phyloP scores from a whole-genome alignment of 2,797 vertebrate species.

The Choloepus didactylus region DNA sequence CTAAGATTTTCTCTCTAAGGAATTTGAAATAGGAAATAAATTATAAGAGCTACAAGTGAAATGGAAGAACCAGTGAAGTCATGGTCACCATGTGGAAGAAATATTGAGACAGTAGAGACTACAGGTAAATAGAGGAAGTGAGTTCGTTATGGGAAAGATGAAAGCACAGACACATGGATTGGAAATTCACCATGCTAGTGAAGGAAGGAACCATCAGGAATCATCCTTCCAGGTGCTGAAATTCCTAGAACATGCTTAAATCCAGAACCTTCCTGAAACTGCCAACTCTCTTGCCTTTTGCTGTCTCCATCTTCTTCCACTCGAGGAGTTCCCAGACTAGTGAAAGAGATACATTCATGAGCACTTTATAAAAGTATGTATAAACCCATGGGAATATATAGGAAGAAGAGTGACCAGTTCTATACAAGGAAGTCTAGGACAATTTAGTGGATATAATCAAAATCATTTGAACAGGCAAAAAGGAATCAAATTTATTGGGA shows the following conservation, averaged over 20 bases:
- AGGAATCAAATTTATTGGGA: background rate
- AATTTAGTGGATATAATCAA: background rate
- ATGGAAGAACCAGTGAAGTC: background rate
- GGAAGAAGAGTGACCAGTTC: background rate
- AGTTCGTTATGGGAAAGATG: background rate
- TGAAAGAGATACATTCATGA: background rate
- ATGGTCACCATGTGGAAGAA: background rate
- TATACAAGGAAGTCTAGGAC: background rate
- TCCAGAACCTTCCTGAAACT: background rate
- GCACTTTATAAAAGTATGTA: background rate
- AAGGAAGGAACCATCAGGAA: background rate
- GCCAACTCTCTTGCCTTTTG: background rate
- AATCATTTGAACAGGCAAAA: background rate
- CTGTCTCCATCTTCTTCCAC: background rate
- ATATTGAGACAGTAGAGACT: background rate
- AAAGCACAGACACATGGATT: background rate
- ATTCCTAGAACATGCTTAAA: background rate
- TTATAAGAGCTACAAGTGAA: background rate
- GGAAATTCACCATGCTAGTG: background rate
- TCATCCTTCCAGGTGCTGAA: background rate
- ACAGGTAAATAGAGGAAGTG: background rate
- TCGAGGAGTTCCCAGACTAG: background rate
- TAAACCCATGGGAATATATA: background rate
- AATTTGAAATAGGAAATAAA: conserved; percentile 16
- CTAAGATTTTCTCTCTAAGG: background rate